Conservation (phyloP, 1,140 invertebrate genomes). For the Aphis gossypii region DNA sequence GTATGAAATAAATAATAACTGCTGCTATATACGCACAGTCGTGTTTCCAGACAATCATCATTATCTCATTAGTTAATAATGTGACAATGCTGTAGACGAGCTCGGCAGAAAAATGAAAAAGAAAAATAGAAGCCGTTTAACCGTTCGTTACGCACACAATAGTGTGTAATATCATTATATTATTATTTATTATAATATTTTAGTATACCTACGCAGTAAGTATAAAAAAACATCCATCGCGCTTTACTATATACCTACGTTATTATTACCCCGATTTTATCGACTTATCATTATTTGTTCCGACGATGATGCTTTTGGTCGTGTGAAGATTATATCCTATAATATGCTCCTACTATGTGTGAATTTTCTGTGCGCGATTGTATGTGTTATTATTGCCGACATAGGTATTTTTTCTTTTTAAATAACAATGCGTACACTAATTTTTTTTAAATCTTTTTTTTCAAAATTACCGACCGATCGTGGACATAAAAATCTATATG, state of each 20-base stretch:
- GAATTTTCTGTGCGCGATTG: too few species aligned
- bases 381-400: not conserved
- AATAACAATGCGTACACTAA: too few species aligned
- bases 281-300: not conserved
- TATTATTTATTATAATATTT: not conserved
- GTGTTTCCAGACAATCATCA: not conserved
- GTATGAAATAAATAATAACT: not conserved
- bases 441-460: too few species aligned
- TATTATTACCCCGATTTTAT: not conserved
- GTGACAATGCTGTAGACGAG: not conserved
- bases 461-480: too few species aligned
- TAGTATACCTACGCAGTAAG: not conserved
- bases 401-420: too few species aligned
- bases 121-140: not conserved
- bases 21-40: not conserved
- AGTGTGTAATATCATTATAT: not conserved
- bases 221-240: not conserved
- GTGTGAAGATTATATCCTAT: too few species aligned
- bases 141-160: not conserved
- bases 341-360: too few species aligned
- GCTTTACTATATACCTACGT: not conserved
- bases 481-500: too few species aligned
- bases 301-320: not conserved
- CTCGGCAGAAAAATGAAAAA: not conserved
- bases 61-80: conserved; percentile 26